Conservation (phyloP, 2,113 vertebrate species). For the Erinaceus europaeus region DNA sequence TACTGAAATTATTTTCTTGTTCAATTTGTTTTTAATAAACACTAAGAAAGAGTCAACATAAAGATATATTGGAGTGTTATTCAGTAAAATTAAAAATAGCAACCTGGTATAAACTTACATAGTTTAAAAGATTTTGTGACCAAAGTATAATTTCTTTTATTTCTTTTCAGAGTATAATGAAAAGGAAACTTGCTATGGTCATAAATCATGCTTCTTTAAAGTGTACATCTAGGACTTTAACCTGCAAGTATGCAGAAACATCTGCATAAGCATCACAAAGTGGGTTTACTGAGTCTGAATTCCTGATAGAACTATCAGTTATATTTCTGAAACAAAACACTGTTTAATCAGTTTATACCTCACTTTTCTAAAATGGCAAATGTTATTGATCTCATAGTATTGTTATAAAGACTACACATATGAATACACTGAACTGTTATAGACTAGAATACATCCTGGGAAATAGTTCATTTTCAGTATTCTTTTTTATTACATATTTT, state of each 20-base stretch:
- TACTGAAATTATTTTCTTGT: no score
- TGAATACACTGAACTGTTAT: neutral
- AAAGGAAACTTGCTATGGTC: neutral
- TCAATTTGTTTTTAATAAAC: slow-evolving; percentile 41
- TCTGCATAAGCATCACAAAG: neutral
- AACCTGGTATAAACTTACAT: neutral
- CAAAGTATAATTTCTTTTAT: slow-evolving; percentile 43
- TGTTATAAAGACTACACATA: neutral
- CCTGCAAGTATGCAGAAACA: neutral
- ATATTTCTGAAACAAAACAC: neutral
- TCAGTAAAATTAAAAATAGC: slow-evolving; percentile 33
- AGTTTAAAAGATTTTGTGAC: slow-evolving; percentile 12
- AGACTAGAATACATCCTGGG: neutral
- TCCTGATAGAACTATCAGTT: neutral
- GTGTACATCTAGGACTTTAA: neutral
- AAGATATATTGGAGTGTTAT: neutral
- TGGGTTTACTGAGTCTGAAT: neutral
- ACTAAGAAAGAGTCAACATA: slow-evolving; percentile 1
- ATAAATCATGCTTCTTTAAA: slow-evolving; percentile 49
- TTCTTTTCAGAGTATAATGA: slow-evolving; percentile 13
- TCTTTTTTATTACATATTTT: neutral
- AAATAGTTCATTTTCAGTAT: neutral
- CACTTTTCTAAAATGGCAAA: neutral
- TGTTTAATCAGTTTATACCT: neutral
- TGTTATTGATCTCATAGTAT: neutral